Evolutionary conservation across 92 coral and sea anemone species (phyloP).

Genomic region (Palythoa heliodiscus): DNA sequence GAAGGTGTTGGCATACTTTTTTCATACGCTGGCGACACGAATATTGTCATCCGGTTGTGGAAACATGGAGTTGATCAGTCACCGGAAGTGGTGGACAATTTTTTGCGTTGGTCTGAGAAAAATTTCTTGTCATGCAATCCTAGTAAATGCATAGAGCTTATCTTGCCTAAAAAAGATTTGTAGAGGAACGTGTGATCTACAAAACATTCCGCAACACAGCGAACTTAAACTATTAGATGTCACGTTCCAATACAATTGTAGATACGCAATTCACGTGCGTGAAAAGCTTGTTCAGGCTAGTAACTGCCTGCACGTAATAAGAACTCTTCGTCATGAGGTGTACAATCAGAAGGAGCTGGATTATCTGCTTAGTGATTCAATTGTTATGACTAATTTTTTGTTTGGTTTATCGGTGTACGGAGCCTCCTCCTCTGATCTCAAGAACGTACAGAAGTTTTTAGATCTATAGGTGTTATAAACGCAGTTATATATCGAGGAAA

Average conservation of each 20-base stretch:
- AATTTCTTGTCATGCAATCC: conserved; percentile 13
- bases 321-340: neutral
- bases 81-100: neutral
- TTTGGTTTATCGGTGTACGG: neutral
- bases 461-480: too few relatives aligned
- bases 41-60: conserved; percentile 1
- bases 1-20: neutral
- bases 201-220: neutral
- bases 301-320: neutral
- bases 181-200: neutral
- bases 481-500: too few relatives aligned
- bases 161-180: neutral
- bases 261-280: conserved; percentile 4
- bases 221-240: neutral
- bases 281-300: conserved; percentile 3
- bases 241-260: conserved; percentile 21
- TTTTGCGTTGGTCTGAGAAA: neutral
- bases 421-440: neutral
- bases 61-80: neutral
- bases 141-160: conserved; percentile 9
- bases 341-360: neutral
- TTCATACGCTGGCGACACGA: neutral
- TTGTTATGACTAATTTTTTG: neutral
- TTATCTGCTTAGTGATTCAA: neutral
- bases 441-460: too few relatives aligned